Percentiles rank a stretch among this genome's conserved stretches.
Evolutionary conservation across 2,888 invertebrate genomes (phyloP).

Genomic region (Adelphocoris suturalis): DNA sequence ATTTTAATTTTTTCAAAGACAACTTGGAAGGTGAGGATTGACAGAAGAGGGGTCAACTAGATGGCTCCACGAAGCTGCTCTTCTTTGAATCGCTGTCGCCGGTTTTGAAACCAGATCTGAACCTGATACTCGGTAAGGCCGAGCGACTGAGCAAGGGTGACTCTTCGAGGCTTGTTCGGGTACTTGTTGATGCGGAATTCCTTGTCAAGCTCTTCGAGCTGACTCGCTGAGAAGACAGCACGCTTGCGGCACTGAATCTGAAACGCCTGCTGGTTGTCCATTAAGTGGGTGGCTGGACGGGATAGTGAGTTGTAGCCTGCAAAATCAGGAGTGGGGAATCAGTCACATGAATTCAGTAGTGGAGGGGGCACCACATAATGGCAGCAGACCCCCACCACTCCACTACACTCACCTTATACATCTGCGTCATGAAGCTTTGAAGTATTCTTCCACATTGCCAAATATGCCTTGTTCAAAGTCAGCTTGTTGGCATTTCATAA

Average conservation of each 20-base stretch:
- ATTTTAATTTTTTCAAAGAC: too few species aligned
- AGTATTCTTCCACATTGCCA: too few species aligned
- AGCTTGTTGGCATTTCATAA: too few species aligned
- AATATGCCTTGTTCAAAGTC: too few species aligned
- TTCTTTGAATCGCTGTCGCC: neutral
- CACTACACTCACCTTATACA: neutral
- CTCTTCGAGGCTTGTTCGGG: neutral
- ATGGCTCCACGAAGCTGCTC: neutral
- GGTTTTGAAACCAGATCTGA: conserved; percentile 33
- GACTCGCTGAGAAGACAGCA: conserved; percentile 1
- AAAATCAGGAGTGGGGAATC: neutral
- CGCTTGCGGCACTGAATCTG: neutral
- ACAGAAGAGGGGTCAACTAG: neutral
- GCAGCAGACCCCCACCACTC: neutral
- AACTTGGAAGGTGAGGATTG: neutral
- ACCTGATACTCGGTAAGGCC: conserved; percentile 19
- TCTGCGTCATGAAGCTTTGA: too few species aligned
- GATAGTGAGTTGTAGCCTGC: neutral
- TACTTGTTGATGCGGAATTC: neutral
- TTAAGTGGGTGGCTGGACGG: neutral
- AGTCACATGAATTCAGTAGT: neutral
- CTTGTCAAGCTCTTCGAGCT: conserved; percentile 20
- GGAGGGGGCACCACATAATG: neutral
- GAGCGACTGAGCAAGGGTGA: conserved; percentile 10
- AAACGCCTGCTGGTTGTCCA: neutral